Percentiles rank a stretch among this genome's conserved stretches.
Evolutionary conservation across 2,888 invertebrate genomes (phyloP).

Genomic region (Meiosimyza decipiens): DNA sequence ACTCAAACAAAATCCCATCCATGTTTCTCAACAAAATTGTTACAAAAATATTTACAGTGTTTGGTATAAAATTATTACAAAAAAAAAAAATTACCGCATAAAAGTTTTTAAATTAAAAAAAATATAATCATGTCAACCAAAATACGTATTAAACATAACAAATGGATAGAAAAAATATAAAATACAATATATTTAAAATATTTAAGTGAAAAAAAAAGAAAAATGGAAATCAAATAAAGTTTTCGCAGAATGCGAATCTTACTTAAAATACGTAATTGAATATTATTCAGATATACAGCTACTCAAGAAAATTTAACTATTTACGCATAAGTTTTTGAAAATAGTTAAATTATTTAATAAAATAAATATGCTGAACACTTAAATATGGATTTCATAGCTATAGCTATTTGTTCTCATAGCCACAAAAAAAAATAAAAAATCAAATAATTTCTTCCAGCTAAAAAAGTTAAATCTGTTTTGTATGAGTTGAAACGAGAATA

Average conservation of each 20-base stretch:
- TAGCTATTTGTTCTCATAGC: not conserved
- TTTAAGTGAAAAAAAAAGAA: conserved; percentile 35
- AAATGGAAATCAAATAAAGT: not conserved
- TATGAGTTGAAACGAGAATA: not conserved
- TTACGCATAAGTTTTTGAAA: conserved; percentile 29
- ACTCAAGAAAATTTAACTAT: not conserved
- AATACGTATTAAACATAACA: conserved; percentile 51
- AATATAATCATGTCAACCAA: conserved; percentile 44
- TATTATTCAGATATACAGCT: conserved; percentile 52
- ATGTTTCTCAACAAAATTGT: conserved; percentile 44
- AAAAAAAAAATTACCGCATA: conserved; percentile 32
- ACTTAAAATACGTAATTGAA: conserved; percentile 58
- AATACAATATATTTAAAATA: conserved; percentile 26
- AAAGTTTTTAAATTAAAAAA: not conserved
- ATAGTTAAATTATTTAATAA: conserved; percentile 26
- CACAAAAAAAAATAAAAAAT: conserved; percentile 11
- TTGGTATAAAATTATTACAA: conserved; percentile 18
- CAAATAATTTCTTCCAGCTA: conserved; percentile 18
- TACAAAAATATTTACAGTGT: conserved; percentile 23
- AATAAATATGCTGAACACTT: too few species aligned
- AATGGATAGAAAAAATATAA: conserved; percentile 38
- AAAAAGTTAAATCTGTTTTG: not conserved
- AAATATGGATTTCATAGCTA: too few species aligned
- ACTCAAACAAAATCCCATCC: conserved; percentile 57
- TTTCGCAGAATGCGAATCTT: conserved; percentile 29